These are phyloP conservation scores for Heliocidaris erythrogramma DNA, from an alignment of 35 echinoderm and acorn worm genomes.

Conservation along the genomic window DNA sequence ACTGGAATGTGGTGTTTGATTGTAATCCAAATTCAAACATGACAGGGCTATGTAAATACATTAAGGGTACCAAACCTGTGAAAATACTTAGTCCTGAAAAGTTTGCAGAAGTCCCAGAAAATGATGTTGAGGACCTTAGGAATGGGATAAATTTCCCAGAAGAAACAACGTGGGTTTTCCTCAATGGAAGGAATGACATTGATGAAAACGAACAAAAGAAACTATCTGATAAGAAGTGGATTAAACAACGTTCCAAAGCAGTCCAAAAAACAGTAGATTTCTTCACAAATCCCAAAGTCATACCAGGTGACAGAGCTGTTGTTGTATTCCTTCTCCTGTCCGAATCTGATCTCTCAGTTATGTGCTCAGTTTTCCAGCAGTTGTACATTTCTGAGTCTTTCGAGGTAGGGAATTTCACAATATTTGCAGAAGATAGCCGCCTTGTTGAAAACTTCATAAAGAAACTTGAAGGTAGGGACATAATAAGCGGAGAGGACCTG, in stretches of 20 bases:
- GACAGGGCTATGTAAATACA: neutral
- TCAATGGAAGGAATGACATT: neutral
- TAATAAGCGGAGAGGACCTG: too few relatives aligned
- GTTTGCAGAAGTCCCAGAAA: neutral
- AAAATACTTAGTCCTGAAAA: too few relatives aligned
- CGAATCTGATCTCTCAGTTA: constrained; percentile 42
- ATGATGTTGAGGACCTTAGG: neutral
- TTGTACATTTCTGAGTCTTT: constrained; percentile 47
- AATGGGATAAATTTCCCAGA: neutral
- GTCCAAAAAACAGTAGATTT: constrained; percentile 43
- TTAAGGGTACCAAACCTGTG: neutral
- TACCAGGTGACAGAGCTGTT: constrained; percentile 29
- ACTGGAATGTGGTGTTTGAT: constrained; percentile 7
- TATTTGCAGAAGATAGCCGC: constrained; percentile 35
- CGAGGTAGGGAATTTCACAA: constrained; percentile 43
- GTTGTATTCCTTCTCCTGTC: constrained; percentile 48
- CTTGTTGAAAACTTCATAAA: neutral
- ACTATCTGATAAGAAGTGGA: constrained; percentile 41
- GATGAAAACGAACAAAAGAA: neutral
- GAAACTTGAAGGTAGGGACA: neutral
- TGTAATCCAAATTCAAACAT: neutral
- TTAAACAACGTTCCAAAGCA: constrained; percentile 42
- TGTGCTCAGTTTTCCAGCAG: constrained; percentile 57
- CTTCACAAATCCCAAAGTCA: constrained; percentile 44
- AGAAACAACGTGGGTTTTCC: neutral